Conservation (phyloP, 2,113 vertebrate species). For the Protobothrops flavoviridis region DNA sequence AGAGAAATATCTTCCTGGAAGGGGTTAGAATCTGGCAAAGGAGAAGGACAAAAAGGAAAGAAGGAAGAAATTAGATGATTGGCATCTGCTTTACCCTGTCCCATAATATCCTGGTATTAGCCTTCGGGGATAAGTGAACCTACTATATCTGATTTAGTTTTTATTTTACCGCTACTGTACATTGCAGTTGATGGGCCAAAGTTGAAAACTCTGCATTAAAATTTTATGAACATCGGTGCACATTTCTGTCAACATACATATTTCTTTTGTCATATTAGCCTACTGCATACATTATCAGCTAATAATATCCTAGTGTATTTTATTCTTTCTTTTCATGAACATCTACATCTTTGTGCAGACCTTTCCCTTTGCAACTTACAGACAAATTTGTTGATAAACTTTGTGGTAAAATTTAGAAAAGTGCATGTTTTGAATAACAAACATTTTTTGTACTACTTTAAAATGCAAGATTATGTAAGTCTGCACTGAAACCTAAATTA, state of each 20-base stretch:
- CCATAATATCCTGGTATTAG: background rate
- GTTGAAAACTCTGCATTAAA: background rate
- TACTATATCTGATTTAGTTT: background rate
- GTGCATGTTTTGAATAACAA: background rate
- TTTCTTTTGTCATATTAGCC: background rate
- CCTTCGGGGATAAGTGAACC: background rate
- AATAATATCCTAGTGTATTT: background rate
- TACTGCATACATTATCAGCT: background rate
- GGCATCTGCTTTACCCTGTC: background rate
- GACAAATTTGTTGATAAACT: background rate
- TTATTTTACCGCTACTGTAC: background rate
- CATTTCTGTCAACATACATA: background rate
- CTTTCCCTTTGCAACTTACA: background rate
- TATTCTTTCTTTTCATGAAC: background rate
- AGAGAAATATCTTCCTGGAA: constrained; percentile 72
- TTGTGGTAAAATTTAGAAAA: background rate
- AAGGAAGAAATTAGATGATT: background rate
- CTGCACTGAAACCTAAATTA: background rate
- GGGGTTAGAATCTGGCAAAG: constrained; percentile 60
- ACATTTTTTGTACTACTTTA: background rate
- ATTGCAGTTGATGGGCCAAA: background rate
- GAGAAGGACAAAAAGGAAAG: constrained; percentile 30
- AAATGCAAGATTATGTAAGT: background rate
- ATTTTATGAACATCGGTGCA: background rate
- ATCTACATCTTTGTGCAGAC: background rate